Percentiles rank a stretch among this genome's conserved stretches.
Evolutionary conservation across 2,797 vertebrate genomes (phyloP).

Genomic region (Podargus strigoides): DNA sequence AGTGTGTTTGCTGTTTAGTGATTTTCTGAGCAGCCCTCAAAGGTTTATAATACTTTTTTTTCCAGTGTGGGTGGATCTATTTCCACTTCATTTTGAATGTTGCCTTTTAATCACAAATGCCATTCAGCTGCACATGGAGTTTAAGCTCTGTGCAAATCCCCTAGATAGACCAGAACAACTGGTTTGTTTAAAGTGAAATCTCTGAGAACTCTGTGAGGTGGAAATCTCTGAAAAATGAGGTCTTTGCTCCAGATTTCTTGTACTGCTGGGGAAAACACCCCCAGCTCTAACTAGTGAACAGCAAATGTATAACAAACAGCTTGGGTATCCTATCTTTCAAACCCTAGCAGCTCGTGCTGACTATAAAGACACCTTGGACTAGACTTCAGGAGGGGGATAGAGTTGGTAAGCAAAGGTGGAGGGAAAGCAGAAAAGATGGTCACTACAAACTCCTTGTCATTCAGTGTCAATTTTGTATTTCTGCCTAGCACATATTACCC

Average conservation of each 20-base stretch:
- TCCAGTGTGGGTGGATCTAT: background rate
- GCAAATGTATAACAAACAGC: background rate
- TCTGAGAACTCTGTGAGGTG: background rate
- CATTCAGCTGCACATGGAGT: background rate
- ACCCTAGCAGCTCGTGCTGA: background rate
- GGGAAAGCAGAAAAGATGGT: background rate
- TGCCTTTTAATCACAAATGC: constrained; percentile 15
- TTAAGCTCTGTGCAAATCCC: constrained; percentile 15
- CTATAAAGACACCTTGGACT: background rate
- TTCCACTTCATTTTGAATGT: constrained; percentile 6
- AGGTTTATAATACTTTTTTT: background rate
- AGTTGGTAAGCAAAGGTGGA: background rate
- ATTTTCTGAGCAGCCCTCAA: background rate
- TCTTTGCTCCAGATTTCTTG: background rate
- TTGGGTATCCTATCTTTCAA: background rate
- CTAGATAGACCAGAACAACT: background rate
- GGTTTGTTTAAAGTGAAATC: constrained; percentile 6
- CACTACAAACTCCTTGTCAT: background rate
- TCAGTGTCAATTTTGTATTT: background rate
- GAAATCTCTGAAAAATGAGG: background rate
- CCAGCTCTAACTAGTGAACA: background rate
- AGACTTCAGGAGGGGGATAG: background rate
- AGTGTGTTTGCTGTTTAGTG: background rate
- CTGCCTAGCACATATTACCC: background rate
- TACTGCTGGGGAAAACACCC: background rate